Evolutionary conservation across 2,888 invertebrate genomes (phyloP).

Genomic region (Noctua pronuba): DNA sequence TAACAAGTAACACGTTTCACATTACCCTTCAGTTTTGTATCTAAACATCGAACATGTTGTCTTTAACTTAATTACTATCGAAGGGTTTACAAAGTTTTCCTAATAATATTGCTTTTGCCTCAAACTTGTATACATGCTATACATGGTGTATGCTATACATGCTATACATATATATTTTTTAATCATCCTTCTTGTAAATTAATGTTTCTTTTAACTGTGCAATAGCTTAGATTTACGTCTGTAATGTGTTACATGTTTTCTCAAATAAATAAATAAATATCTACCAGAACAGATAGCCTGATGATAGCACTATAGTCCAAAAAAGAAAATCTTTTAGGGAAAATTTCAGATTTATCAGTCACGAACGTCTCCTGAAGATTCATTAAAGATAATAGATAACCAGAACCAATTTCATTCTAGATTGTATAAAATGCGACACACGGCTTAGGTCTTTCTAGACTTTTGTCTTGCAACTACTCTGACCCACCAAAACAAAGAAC

Average conservation of each 20-base stretch:
- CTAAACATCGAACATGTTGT: conserved; percentile 35
- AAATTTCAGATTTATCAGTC: neutral
- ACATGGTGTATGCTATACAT: no score
- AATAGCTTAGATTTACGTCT: neutral
- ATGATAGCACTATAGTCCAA: neutral
- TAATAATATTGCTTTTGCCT: conserved; percentile 23
- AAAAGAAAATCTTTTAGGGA: neutral
- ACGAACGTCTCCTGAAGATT: neutral
- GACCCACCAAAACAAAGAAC: neutral
- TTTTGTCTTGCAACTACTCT: neutral
- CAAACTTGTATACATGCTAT: conserved; percentile 22
- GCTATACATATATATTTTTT: no score
- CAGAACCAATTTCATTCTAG: neutral
- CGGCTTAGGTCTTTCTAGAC: neutral
- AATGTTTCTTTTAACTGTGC: neutral
- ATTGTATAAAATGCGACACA: neutral
- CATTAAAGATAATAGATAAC: neutral
- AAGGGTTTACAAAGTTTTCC: conserved; percentile 36
- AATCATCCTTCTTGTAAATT: no score
- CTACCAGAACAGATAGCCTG: neutral
- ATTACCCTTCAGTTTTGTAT: conserved; percentile 28
- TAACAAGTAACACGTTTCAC: conserved; percentile 26
- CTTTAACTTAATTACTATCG: conserved; percentile 43
- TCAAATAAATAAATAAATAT: neutral
- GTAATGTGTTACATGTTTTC: neutral